These are phyloP conservation scores for Gisinianus flammeolus DNA, from an alignment of 2,888 invertebrate species.

Conservation along the genomic window DNA sequence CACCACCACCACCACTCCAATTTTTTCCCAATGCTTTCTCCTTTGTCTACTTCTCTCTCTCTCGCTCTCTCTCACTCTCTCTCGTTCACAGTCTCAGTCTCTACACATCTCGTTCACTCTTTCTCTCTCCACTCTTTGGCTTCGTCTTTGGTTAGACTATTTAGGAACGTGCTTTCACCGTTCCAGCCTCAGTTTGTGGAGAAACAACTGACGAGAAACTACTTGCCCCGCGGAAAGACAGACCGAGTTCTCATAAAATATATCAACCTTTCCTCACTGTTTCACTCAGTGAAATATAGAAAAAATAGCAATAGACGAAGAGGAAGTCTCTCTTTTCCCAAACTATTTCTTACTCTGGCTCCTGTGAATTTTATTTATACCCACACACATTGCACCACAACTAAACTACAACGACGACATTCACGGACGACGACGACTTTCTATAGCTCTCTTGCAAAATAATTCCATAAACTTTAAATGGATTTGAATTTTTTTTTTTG, in stretches of 20 bases:
- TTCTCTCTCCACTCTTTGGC: background rate
- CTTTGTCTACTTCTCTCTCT: background rate
- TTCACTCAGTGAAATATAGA: background rate
- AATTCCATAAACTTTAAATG: constrained; percentile 5
- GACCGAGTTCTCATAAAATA: background rate
- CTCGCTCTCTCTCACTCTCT: background rate
- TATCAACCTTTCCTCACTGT: background rate
- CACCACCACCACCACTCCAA: background rate
- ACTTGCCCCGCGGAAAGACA: background rate
- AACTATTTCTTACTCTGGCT: background rate
- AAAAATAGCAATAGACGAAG: background rate
- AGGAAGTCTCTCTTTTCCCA: background rate
- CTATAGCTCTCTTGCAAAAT: background rate
- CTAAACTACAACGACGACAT: background rate
- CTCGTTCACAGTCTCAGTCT: background rate
- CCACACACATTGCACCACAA: background rate
- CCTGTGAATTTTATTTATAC: background rate
- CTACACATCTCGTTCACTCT: background rate
- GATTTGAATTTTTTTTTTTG: background rate
- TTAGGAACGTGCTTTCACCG: constrained; percentile 34
- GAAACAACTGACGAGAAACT: constrained; percentile 27
- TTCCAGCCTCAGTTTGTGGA: constrained; percentile 28
- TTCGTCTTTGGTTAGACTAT: constrained; percentile 13
- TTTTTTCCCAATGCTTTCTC: constrained; percentile 1
- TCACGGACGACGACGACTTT: background rate